Base-by-base conservation (phyloP, 2,113 vertebrate species). In the Tachycineta bicolor region DNA sequence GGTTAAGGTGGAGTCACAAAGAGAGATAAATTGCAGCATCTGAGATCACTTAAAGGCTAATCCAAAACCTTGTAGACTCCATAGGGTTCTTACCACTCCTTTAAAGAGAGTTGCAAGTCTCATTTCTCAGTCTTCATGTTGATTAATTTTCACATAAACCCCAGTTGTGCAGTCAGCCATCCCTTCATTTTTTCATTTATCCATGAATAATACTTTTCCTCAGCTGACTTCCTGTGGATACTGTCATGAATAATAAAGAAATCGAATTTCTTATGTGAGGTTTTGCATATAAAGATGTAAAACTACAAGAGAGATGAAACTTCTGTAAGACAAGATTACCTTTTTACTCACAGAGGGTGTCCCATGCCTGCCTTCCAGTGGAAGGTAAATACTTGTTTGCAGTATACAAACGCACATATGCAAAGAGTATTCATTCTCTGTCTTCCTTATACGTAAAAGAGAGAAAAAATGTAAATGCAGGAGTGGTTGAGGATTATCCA, bases 31-130 rank as follows among this genome's bases (percentile, higher is more conserved):
- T 91, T 89, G 50, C 77, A 82, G 74, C 73, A 89, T 93, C 76
- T 96, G 92, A 95, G n/a, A 78, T 67, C 56, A 58, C 76, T 90
- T 97, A 90, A 86, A 88, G 56, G 28, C 69, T 91, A 81, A 79
- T 93, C 20, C 46, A 87, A 84, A 86, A 34, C 37, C 62, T 71
- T 92, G 60, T 64, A 93, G 75, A 41, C 88, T 92, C 80, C 33
- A 16, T 47, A 74, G 73, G 43, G 43, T 60, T 87, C 82, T 91
- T 90, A 64, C 62, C 1, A 2, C 90, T 92, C 24, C n/a, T 31
- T 83, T 89, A 69, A 78, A 90, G 58, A 86, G 31, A 80, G 26
- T 26, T 91, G 58, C 46, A 49, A 60, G 53, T 89, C 81, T 95
- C 53, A 62, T 29, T 75, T 91, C 47, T 80, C 64, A 37, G 41